Base-by-base conservation (phyloP, 2,113 vertebrate genomes). In the Labeo rohita region DNA sequence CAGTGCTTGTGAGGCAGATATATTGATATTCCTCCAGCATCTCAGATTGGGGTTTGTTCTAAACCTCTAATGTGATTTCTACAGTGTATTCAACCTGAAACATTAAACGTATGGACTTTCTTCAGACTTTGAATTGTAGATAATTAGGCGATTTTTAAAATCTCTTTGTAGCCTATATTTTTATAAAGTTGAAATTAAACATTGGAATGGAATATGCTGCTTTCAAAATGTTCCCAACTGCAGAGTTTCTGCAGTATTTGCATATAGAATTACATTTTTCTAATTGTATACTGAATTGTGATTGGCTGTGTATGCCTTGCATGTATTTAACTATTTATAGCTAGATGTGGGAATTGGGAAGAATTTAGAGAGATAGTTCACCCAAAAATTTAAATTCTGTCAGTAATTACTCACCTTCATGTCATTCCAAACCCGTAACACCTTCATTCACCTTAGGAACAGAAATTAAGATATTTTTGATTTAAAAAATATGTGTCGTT, bases 1-100 rank as follows among this genome's bases (percentile, higher is more conserved):
- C 59, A 72, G 18, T 45, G 68, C 39, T 45, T 72, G 68, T 8
- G 9, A 63, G 77, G 36, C 54, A 61, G 54, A 39, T 45, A n/a
- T 80, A 45, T 61, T 80, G 39, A 63, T 45, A 45, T 45, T 45
- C 21, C 77, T 80, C 56, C 21, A 79, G 43, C 21, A 59, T 61
- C 61, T 54, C 8, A 6, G 18, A 15, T 63, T 23, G 18, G 36
- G 77, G 39, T 80, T 80, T 61, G 54, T 23, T 61, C 36, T 61
- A 45, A 80, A 61, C 36, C 36, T 74, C 72, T 74, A 45, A 49
- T 6, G 11, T 49, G 45, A 74, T 49, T 49, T n/a, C 8, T 43
- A 16, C 13, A 36, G 65, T 16, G 13, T 36, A 36, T 61, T 61
- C 3, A 39, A 2, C 39, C 3, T 39, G 39, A 39, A 36, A 36